Evolutionary conservation across 2,888 invertebrate species (phyloP), one percentile per base, ranked within the genome.

Genomic region (Rhopalosiphum nymphaeae): DNA sequence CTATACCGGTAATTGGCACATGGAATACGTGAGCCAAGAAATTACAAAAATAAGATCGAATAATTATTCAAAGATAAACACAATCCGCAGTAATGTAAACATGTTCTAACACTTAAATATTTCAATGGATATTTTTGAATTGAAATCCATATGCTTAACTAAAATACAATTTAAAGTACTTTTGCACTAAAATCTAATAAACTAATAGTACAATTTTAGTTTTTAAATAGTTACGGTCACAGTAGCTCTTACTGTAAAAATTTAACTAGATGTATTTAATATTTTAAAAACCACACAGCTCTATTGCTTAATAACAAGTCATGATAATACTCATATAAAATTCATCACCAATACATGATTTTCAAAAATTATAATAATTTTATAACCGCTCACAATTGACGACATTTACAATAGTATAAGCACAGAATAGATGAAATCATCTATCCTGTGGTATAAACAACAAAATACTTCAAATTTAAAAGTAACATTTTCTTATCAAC

Each of bases 11-110:
- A 78, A 78, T 78, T 78, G 36, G 78, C 21, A 3, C 9, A 78
- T 36, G 9, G 78, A 36, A 36, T 78, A 78, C 21, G 78, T 42
- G 21, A 36, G 36, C 78, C 36, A 78, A 78, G 78, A 36, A 78
- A 78, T 78, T 78, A 78, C 78, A 36, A 78, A 78, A 78, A 78
- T 36, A 36, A 78, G 78, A 78, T 36, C 78, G 78, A 78, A 78
- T 78, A 78, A 78, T 78, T 78, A 36, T 67, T 67, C 78, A 4
- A 21, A 7, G 13, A 67, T 78, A 36, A 78, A 21, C 36, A 9
- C 21, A 36, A 36, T 7, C 29, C 36, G 21, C 36, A 36, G 67
- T n/a, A 16, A n/a, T 78, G 78, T 78, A 21, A 78, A 78, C 78
- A 78, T 78, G 78, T 78, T 21, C 11, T 7, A 78, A 21, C 36